Evolutionary conservation across 2,888 invertebrate genomes (phyloP).

Genomic region (Gasteruption jaculator): DNA sequence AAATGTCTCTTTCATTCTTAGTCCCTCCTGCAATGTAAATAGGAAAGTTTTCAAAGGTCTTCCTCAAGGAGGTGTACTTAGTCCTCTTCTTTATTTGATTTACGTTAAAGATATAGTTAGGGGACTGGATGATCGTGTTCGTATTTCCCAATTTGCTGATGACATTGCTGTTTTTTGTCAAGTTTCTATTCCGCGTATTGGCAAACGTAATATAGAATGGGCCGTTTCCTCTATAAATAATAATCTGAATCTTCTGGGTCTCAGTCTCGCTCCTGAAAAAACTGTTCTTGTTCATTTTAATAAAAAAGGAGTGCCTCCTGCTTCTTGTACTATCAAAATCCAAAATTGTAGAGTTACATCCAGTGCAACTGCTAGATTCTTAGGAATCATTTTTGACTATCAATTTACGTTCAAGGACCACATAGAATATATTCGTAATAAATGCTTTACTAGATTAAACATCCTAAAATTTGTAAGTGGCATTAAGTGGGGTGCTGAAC

Average conservation of each 20-base stretch:
- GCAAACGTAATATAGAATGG: not conserved
- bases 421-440: not conserved
- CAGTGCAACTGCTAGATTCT: not conserved
- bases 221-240: not conserved
- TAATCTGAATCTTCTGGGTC: not conserved
- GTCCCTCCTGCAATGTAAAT: not conserved
- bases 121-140: not conserved
- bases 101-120: slow-evolving; percentile 4
- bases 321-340: no score
- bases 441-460: not conserved
- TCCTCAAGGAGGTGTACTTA: slow-evolving; percentile 19
- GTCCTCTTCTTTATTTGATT: slow-evolving; percentile 12
- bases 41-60: slow-evolving; percentile 13
- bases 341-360: no score
- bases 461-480: no score
- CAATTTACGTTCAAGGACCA: not conserved
- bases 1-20: not conserved
- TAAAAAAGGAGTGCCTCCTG: no score
- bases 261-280: slow-evolving; percentile 2
- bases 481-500: no score
- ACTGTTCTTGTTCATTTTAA: not conserved
- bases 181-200: no score
- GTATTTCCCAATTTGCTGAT: slow-evolving; percentile 11
- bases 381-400: slow-evolving; percentile 1
- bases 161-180: slow-evolving; percentile 5